A percentile compares a stretch with the other conserved stretches of the same genome.
Conservation (phyloP, 2,888 invertebrate genomes). For the Tipula unca region DNA sequence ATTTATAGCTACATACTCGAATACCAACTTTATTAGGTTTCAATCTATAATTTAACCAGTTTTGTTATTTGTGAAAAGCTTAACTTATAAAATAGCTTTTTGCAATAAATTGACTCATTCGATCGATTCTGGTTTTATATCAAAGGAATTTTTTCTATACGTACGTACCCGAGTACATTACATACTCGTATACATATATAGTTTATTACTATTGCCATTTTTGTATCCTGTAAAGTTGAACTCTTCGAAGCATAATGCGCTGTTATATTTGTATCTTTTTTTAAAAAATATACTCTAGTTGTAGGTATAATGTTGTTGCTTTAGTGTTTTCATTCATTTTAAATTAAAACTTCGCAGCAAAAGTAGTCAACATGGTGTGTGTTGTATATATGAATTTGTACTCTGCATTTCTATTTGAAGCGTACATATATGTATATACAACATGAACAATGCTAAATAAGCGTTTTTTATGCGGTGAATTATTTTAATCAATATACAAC, state of each 20-base stretch:
- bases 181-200: not conserved
- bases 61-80: slow-evolving; percentile 14
- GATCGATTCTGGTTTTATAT: not conserved
- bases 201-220: not conserved
- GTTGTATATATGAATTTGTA: not conserved
- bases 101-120: not conserved
- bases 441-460: not conserved
- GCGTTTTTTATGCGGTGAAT: not conserved
- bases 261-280: not conserved
- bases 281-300: too few relatives aligned
- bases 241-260: not conserved
- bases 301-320: not conserved
- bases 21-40: not conserved
- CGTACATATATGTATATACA: not conserved
- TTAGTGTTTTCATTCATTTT: not conserved
- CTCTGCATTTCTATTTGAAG: not conserved
- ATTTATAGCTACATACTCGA: not conserved
- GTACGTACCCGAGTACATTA: not conserved
- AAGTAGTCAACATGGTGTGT: not conserved
- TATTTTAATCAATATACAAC: not conserved
- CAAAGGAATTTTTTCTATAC: not conserved
- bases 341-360: not conserved
- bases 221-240: not conserved
- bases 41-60: not conserved
- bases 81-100: not conserved